Percentiles rank a stretch among this genome's conserved stretches.
These are phyloP conservation scores for Protobothrops flavoviridis DNA, from an alignment of 2,113 vertebrate genomes.

Conservation along the genomic window DNA sequence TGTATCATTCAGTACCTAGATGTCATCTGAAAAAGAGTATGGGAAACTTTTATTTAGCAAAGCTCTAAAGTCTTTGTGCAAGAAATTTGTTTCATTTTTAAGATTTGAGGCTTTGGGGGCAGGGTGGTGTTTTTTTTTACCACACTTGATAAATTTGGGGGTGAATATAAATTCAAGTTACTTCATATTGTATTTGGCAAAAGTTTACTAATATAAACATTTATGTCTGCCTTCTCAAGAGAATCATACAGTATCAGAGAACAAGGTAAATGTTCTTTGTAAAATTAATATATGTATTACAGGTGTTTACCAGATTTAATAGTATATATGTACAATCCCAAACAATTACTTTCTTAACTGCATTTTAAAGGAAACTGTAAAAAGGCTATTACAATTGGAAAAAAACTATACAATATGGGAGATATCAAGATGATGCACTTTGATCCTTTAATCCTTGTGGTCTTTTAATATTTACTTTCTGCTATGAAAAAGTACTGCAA, in stretches of 20 bases:
- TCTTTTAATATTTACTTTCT: slow-evolving; percentile 39
- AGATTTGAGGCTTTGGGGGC: slow-evolving; percentile 15
- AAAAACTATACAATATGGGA: slow-evolving; percentile 59
- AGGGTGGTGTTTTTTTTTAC: slow-evolving; percentile 2
- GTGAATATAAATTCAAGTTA: slow-evolving; percentile 57
- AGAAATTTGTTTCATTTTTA: slow-evolving; percentile 55
- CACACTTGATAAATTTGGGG: slow-evolving; percentile 51
- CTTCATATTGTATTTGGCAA: slow-evolving; percentile 59
- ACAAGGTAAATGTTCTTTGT: slow-evolving; percentile 44
- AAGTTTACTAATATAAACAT: slow-evolving; percentile 48
- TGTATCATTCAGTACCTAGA: slow-evolving; percentile 40
- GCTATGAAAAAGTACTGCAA: slow-evolving; percentile 20
- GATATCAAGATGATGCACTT: slow-evolving; percentile 47
- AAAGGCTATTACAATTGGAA: slow-evolving; percentile 42
- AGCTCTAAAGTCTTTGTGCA: slow-evolving; percentile 51
- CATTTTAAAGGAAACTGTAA: slow-evolving; percentile 30
- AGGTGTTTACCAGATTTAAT: background rate
- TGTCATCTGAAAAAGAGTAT: slow-evolving; percentile 4
- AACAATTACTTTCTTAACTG: slow-evolving; percentile 32
- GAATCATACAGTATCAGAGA: slow-evolving; percentile 56
- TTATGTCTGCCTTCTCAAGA: slow-evolving; percentile 38
- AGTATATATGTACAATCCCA: background rate
- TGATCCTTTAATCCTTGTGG: slow-evolving; percentile 44
- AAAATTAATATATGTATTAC: slow-evolving; percentile 40
- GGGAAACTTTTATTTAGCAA: slow-evolving; percentile 29